phyloP scores from a whole-genome alignment of 2,888 invertebrate species.

The Phaedon cochleariae region DNA sequence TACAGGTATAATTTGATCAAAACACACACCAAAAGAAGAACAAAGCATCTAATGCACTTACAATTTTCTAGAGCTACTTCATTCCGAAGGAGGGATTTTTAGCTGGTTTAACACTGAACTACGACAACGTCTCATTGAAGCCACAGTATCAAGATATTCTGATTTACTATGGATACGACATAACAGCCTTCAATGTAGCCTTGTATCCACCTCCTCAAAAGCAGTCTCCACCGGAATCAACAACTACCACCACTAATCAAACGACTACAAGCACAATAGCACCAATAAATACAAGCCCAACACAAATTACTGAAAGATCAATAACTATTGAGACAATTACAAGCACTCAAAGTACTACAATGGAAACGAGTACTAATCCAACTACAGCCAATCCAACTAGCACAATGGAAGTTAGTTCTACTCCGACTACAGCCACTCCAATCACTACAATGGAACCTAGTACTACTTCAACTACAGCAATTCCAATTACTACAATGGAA shows the following conservation, averaged over 20 bases:
- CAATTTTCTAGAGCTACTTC: constrained; percentile 76
- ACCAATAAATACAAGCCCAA: constrained; percentile 11
- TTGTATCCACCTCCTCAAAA: constrained; percentile 45
- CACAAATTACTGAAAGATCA: constrained; percentile 45
- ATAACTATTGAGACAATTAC: constrained; percentile 40
- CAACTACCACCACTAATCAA: neutral
- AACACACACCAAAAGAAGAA: neutral
- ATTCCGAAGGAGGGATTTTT: constrained; percentile 84
- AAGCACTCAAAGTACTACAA: neutral
- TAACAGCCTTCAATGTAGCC: constrained; percentile 64
- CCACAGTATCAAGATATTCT: constrained; percentile 78
- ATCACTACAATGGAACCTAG: neutral
- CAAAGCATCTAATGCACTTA: constrained; percentile 4
- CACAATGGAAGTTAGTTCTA: constrained; percentile 34
- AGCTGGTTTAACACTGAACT: constrained; percentile 81
- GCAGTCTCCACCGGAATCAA: neutral
- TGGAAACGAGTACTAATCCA: neutral
- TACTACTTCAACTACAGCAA: constrained; percentile 11
- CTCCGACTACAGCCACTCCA: constrained; percentile 21
- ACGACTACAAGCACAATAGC: constrained; percentile 18
- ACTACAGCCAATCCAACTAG: constrained; percentile 16
- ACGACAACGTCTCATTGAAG: constrained; percentile 78
- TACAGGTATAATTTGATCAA: constrained; percentile 68
- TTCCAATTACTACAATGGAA: constrained; percentile 29
- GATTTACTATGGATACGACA: constrained; percentile 83